Percentiles rank a stretch among this genome's conserved stretches.
Evolutionary conservation across 2,113 vertebrate species (phyloP).

Genomic region (Ammospiza caudacuta): DNA sequence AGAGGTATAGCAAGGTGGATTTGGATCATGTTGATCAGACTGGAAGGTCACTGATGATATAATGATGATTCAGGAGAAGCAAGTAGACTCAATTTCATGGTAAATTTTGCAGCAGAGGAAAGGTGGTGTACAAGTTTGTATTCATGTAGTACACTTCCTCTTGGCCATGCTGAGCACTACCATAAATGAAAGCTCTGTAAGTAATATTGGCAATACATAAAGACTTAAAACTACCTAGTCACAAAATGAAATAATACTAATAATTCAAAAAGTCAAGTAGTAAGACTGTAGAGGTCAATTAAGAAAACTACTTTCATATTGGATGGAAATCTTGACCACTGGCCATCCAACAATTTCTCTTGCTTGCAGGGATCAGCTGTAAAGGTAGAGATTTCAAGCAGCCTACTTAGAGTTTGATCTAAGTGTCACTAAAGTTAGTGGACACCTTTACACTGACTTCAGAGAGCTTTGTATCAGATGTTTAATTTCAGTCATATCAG

Average conservation of each 20-base stretch:
- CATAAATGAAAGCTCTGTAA: neutral
- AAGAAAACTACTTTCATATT: neutral
- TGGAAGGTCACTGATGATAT: neutral
- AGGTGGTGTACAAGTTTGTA: neutral
- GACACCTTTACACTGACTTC: neutral
- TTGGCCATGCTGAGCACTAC: neutral
- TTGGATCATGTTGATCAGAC: neutral
- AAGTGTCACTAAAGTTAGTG: neutral
- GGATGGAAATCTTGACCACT: neutral
- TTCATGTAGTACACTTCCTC: neutral
- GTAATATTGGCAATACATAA: neutral
- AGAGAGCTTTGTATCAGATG: neutral
- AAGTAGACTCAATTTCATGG: neutral
- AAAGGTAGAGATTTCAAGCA: neutral
- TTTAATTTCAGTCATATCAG: neutral
- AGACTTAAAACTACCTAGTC: neutral
- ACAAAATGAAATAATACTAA: neutral
- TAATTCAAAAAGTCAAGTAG: neutral
- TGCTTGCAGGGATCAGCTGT: neutral
- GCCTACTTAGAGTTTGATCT: neutral
- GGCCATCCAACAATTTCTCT: neutral
- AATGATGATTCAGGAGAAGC: neutral
- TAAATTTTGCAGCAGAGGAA: neutral
- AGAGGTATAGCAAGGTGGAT: neutral
- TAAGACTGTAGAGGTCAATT: neutral